Percentiles rank a stretch among this genome's conserved stretches.
phyloP scores from a whole-genome alignment of 2,113 vertebrate genomes.

The Hyaena hyaena region DNA sequence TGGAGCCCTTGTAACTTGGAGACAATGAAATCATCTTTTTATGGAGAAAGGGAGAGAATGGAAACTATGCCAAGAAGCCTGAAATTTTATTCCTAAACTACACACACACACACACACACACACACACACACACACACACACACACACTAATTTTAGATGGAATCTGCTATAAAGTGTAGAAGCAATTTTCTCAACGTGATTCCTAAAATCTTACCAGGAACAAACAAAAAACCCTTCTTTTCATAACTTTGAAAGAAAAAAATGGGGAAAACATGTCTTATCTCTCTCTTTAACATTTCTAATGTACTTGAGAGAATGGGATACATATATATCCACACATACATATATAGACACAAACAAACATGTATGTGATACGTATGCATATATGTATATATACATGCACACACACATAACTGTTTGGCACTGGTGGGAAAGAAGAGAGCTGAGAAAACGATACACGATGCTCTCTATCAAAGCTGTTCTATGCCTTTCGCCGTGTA shows the following conservation, averaged over 20 bases:
- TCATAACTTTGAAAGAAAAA: neutral
- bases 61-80: conserved; percentile 17
- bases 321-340: neutral
- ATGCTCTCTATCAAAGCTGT: neutral
- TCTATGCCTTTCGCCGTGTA: neutral
- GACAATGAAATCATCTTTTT: neutral
- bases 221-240: neutral
- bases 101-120: neutral
- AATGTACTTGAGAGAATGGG: neutral
- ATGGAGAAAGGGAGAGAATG: neutral
- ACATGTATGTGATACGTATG: neutral
- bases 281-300: neutral
- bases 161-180: conserved; percentile 4
- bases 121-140: too few species aligned
- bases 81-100: conserved; percentile 17
- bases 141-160: conserved; percentile 1
- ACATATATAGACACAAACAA: too few species aligned
- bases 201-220: conserved; percentile 4
- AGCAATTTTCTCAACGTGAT: neutral
- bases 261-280: neutral
- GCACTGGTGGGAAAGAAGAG: neutral
- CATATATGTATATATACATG: too few species aligned
- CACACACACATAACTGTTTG: neutral
- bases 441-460: neutral
- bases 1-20: neutral